Base-by-base conservation (phyloP, 2,888 invertebrate species). In the Dugesia japonica region DNA sequence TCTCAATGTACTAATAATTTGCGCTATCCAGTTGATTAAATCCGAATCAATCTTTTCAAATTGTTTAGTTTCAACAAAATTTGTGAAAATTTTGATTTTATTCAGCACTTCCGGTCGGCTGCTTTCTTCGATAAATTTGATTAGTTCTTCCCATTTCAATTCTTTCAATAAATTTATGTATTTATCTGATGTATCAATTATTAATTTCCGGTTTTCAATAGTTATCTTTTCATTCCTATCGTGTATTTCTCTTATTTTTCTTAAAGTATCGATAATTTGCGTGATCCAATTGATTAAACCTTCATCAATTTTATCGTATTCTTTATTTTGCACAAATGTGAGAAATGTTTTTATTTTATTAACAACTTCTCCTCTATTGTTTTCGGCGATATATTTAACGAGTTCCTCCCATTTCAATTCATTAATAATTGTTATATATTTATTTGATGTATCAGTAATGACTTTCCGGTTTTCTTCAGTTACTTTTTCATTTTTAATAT, bases 121-220 rank as follows among this genome's bases (percentile, higher is more conserved):
- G 20, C 23, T 56, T 23, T 56, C 56, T 9, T 56, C 56, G n/a
- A 56, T 56, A n/a, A 9, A 56, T 56, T 56, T 56, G 4, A 56
- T 56, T 56, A 56, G n/a, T 56, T 13, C 56, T 56, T 56, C 56
- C 56, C 56, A 56, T 56, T 56, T n/a, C 56, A 56, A 23, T 20
- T 56, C 56, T 1, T 20, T 56, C 23, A 56, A 56, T 20, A 20
- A 1, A 7, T n/a, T 56, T 4, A 56, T 56, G n/a, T 56, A 56
- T 13, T n/a, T 56, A 7, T n/a, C 17, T 56, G 56, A 56, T 23
- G 23, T 56, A 13, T 56, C 56, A n/a, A n/a, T 56, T n/a, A 56
- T 56, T n/a, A 23, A 9, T 23, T 56, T 56, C n/a, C 4, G 7
- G 17, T 56, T 56, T 56, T 56, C 23, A 13, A 4, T n/a, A 13